phyloP scores from a whole-genome alignment of 2,113 vertebrate species.

The Hydrolagus affinis region DNA sequence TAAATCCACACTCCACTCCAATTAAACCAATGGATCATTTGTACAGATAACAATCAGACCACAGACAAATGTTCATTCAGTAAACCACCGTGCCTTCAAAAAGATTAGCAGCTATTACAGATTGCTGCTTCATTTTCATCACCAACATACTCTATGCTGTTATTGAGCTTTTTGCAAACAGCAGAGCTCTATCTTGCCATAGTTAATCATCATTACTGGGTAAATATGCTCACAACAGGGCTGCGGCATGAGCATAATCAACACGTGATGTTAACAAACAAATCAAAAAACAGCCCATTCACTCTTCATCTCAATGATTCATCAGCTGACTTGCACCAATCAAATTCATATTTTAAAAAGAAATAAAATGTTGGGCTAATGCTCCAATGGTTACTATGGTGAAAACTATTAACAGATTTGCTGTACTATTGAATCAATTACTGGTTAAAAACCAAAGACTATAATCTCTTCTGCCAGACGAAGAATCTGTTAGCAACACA shows the following conservation, averaged over 20 bases:
- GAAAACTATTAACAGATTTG: too few species aligned
- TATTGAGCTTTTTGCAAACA: constrained; percentile 7
- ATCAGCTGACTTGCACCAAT: not conserved
- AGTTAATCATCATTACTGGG: constrained; percentile 37
- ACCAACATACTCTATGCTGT: not conserved
- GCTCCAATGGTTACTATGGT: too few species aligned
- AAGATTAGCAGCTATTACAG: constrained; percentile 69
- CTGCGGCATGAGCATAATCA: constrained; percentile 41
- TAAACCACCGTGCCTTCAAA: constrained; percentile 56
- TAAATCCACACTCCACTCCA: constrained; percentile 57
- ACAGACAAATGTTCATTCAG: constrained; percentile 79
- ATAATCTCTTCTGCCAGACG: too few species aligned
- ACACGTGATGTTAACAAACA: constrained; percentile 39
- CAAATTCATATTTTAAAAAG: not conserved
- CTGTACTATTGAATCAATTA: too few species aligned
- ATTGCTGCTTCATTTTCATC: not conserved
- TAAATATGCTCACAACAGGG: constrained; percentile 15
- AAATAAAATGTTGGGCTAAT: not conserved
- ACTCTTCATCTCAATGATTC: not conserved
- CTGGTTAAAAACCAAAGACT: too few species aligned
- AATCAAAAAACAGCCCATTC: not conserved
- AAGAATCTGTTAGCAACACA: too few species aligned
- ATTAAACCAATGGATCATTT: constrained; percentile 57
- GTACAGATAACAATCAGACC: constrained; percentile 46
- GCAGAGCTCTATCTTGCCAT: not conserved